Base-by-base conservation (phyloP, 2,797 vertebrate genomes). In the Parauchenoglanis punctatus region DNA sequence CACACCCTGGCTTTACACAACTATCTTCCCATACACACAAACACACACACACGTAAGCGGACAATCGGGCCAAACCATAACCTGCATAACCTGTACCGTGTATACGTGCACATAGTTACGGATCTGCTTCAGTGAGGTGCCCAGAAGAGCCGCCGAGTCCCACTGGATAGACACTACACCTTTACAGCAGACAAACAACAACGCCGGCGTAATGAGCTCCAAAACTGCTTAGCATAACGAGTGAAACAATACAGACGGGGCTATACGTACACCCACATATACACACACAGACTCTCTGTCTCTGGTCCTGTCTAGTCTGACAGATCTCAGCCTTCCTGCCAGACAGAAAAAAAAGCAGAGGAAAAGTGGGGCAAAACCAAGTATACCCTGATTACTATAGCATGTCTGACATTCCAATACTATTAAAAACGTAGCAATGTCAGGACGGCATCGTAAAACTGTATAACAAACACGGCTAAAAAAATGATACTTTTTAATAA, bases 181-280 rank as follows among this genome's bases (percentile, higher is more conserved):
- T 86, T 86, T 84, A 86, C 87, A 88, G 87, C 58, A 77, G 76
- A 78, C 75, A 68, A 67, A 65, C 89, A 76, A 56, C 85, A 75
- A 72, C 35, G 75, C 44, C 68, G 91, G 90, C 91, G 93, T 95
- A 94, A 95, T 91, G 93, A 94, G 93, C 91, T 91, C 93, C 93
- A 93, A 94, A 94, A 91, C 20, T 88, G 93, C 91, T 91, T 93
- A 91, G 91, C 90, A 91, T 92, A 88, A 89, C 90, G 92, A 92
- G 88, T 81, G 65, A 90, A 91, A 90, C 92, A 86, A 89, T 80
- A 85, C 82, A 73, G n/a, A n/a, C 65, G 13, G 58, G 82, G 83
- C 72, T 61, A 87, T 49, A 4, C 35, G 23, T 44, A 88, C 20
- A 7, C 54, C 49, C 61, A 90, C 15, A 83, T 88, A 85, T 46